A percentile compares a stretch with the other conserved stretches of the same genome.
phyloP scores from a whole-genome alignment of 2,797 vertebrate genomes.

The Leucoraja ocellata region DNA sequence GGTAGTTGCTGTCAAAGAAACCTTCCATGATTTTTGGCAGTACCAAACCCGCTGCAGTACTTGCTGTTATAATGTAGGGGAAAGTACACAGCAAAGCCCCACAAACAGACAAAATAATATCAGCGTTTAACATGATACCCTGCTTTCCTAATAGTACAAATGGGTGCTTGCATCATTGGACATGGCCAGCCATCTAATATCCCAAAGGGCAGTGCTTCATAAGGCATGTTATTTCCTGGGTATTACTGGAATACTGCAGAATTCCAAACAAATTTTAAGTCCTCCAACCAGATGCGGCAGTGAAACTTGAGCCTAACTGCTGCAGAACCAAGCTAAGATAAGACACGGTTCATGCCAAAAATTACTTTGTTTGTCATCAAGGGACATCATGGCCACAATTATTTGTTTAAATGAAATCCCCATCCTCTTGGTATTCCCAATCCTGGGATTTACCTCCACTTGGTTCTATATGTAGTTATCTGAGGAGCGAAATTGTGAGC shows the following conservation, averaged over 20 bases:
- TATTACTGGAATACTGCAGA: neutral
- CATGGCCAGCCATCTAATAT: neutral
- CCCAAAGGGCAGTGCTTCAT: neutral
- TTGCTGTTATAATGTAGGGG: neutral
- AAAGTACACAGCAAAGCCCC: neutral
- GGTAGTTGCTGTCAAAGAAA: no score
- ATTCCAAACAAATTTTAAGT: neutral
- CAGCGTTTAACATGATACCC: neutral
- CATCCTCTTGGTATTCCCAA: neutral
- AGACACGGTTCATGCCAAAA: neutral
- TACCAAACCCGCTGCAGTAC: neutral
- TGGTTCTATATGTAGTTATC: neutral
- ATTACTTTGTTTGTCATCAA: neutral
- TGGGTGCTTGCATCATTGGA: neutral
- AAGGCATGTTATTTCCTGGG: neutral
- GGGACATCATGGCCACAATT: neutral
- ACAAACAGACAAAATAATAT: neutral
- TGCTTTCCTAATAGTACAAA: neutral
- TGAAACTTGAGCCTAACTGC: neutral
- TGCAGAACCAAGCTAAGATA: neutral
- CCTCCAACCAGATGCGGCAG: neutral
- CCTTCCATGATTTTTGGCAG: neutral
- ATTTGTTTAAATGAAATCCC: neutral
- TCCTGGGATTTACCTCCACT: neutral
- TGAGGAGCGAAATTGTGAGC: neutral